These are phyloP conservation scores for Melanostigma gelatinosum DNA, from an alignment of 2,113 vertebrate genomes.

Conservation along the genomic window DNA sequence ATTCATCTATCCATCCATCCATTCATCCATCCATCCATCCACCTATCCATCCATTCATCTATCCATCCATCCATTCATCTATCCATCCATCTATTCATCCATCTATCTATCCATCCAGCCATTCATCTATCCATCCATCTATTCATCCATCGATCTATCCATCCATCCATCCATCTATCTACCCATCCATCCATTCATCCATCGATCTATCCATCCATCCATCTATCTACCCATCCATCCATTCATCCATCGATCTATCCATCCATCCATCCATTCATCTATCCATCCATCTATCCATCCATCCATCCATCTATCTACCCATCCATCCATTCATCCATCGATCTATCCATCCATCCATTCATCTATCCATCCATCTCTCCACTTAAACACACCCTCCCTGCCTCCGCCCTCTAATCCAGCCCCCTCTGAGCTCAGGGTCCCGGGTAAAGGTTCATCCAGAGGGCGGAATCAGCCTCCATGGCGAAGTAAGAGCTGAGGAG, in stretches of 20 bases:
- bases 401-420: constrained; percentile 73
- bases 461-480: constrained; percentile 81
- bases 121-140: too few relatives aligned
- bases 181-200: too few relatives aligned
- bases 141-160: too few relatives aligned
- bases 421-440: constrained; percentile 74
- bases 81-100: neutral
- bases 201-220: too few relatives aligned
- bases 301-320: neutral
- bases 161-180: too few relatives aligned
- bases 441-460: constrained; percentile 82
- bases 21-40: neutral
- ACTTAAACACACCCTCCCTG: constrained; percentile 9
- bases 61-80: neutral
- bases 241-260: too few relatives aligned
- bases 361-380: neutral
- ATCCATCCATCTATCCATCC: neutral
- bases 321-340: neutral
- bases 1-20: neutral
- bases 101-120: neutral
- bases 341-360: neutral
- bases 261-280: neutral
- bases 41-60: neutral
- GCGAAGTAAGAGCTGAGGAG: constrained; percentile 44
- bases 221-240: too few relatives aligned